Base-by-base conservation (phyloP, 2,113 vertebrate genomes). In the Phaethornis superciliosus region DNA sequence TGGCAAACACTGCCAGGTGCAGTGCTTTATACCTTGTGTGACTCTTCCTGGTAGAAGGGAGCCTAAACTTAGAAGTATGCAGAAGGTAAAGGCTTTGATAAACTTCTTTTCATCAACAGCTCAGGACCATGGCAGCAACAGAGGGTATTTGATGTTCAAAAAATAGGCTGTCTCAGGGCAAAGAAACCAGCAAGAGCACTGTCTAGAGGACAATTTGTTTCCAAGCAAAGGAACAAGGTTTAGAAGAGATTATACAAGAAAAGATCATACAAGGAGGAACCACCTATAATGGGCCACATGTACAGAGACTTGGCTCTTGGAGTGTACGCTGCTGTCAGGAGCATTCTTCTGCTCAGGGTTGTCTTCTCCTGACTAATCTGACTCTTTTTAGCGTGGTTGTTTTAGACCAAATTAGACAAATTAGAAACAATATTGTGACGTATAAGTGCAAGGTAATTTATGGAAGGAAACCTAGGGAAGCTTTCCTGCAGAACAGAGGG, bases 1-100 rank as follows among this genome's bases (percentile, higher is more conserved):
- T 92, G 94, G 92, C 74, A 96, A 84, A 93, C 0, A 0, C 81
- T 83, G 74, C 89, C 85, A 94, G 92, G 81, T 93, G 79, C 87
- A 16, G 80, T 37, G 49, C 83, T 84, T 54, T 40, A 42, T 68
- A 51, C 62, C 54, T 26, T 14, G 24, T 2, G 9, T 59, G 70
- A 77, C 65, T 89, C 81, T 69, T 76, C 32, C 62, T 62, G 27
- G 46, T 68, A 65, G 28, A 63, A 1, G 10, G 33, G 62, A 15
- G 46, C 59, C 67, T 85, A 52, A 67, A 58, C 47, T 47, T 67
- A 42, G 16, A 79, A 77, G 44, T 22, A 2, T 46, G 54, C 54
- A 71, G 87, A 76, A 70, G 65, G 30, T 28, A 26, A 37, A 63
- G 44, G 65, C 89, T 91, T 64, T 68, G 49, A 23, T 20, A 49